A percentile compares a stretch with the other conserved stretches of the same genome.
phyloP scores from a whole-genome alignment of 1,140 invertebrate species.

The Drosophila jambulina region DNA sequence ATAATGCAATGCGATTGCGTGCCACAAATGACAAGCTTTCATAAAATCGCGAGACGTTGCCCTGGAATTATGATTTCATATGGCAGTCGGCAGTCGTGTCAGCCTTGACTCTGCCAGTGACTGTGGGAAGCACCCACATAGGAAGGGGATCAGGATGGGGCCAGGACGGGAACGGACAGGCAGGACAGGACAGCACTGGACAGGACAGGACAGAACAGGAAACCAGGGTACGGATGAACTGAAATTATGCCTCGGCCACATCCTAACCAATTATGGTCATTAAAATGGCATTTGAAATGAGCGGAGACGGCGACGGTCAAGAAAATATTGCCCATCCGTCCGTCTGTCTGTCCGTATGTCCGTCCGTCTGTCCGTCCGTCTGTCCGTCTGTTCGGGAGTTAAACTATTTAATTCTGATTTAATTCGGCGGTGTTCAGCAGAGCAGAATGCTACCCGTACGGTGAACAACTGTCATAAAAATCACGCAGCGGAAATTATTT shows the following conservation, averaged over 20 bases:
- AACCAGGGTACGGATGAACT: conserved; percentile 63
- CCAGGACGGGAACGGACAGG: not conserved
- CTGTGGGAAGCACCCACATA: conserved; percentile 50
- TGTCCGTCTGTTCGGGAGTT: conserved; percentile 4
- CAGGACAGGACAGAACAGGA: conserved; percentile 47
- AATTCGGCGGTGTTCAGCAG: conserved; percentile 60
- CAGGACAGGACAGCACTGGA: not conserved
- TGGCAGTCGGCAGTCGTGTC: conserved; percentile 18
- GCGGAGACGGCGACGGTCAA: conserved; percentile 15
- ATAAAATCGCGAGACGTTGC: conserved; percentile 70
- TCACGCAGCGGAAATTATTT: conserved; percentile 84
- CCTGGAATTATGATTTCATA: conserved; percentile 79
- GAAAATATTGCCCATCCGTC: conserved; percentile 1
- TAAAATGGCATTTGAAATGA: conserved; percentile 77
- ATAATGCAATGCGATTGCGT: conserved; percentile 78
- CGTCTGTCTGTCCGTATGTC: too few species aligned
- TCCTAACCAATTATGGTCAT: conserved; percentile 76
- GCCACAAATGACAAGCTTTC: conserved; percentile 80
- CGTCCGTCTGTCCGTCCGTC: not conserved
- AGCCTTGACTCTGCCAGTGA: conserved; percentile 8
- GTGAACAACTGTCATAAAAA: conserved; percentile 84
- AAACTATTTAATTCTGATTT: conserved; percentile 78
- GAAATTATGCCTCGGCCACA: conserved; percentile 67
- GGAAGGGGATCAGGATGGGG: conserved; percentile 1
- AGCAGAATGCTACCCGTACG: conserved; percentile 60